These are phyloP conservation scores for Podarcis raffonei DNA, from an alignment of 2,113 vertebrate species.

Conservation along the genomic window DNA sequence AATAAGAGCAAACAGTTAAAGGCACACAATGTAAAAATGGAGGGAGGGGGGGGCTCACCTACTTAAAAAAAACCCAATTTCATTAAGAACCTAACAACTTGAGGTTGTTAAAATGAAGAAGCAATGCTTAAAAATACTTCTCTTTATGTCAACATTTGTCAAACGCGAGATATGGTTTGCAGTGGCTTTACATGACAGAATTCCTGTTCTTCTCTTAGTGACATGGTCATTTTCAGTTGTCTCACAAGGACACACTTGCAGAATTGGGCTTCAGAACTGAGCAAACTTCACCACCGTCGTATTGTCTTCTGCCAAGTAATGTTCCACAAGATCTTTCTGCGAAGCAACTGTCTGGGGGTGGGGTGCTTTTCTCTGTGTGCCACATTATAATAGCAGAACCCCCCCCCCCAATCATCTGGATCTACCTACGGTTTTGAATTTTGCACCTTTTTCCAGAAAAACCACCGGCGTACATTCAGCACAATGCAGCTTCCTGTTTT, in stretches of 20 bases:
- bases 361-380: not conserved
- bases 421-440: not conserved
- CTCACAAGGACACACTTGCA: not conserved
- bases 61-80: too few species aligned
- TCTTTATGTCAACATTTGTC: not conserved
- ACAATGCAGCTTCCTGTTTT: not conserved
- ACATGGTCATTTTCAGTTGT: not conserved
- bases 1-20: not conserved
- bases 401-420: too few species aligned
- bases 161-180: conserved; percentile 15
- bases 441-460: not conserved
- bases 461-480: not conserved
- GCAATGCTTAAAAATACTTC: not conserved
- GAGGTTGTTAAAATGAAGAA: too few species aligned
- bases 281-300: not conserved
- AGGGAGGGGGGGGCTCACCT: too few species aligned
- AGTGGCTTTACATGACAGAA: conserved; percentile 20
- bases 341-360: not conserved
- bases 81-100: too few species aligned
- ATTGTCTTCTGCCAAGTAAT: not conserved
- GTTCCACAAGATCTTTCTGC: not conserved
- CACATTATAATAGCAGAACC: not conserved
- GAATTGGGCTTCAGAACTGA: not conserved
- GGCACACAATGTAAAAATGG: not conserved
- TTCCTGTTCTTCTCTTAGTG: not conserved